Evolutionary conservation across 1,140 invertebrate genomes (phyloP).

Genomic region (Trachymyrmex septentrionalis): DNA sequence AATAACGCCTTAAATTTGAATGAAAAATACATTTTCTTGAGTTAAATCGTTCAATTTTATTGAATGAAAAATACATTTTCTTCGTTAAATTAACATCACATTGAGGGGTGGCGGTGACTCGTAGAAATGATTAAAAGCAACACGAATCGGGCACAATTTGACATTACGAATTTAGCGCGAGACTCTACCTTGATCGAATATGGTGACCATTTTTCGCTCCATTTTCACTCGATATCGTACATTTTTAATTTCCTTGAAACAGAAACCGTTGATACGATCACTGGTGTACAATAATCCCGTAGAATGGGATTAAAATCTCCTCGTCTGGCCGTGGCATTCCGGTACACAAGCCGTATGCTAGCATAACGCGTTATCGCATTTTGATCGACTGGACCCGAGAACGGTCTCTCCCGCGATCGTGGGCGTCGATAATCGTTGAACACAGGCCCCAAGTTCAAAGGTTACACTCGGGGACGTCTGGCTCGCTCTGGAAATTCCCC

Average conservation of each 20-base stretch:
- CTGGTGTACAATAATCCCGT: neutral
- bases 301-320: neutral
- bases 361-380: conserved; percentile 60
- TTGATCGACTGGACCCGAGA: conserved; percentile 58
- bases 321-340: neutral
- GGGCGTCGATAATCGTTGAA: conserved; percentile 52
- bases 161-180: too few relatives aligned
- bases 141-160: too few relatives aligned
- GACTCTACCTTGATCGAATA: too few relatives aligned
- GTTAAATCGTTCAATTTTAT: too few relatives aligned
- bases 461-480: conserved; percentile 60
- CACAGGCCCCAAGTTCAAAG: conserved; percentile 58
- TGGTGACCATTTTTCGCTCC: too few relatives aligned
- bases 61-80: too few relatives aligned
- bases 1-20: too few relatives aligned
- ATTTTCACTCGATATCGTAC: neutral
- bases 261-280: neutral
- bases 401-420: conserved; percentile 26
- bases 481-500: conserved; percentile 65
- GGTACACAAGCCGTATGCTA: neutral
- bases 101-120: too few relatives aligned
- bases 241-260: neutral
- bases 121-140: too few relatives aligned
- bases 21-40: too few relatives aligned
- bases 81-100: too few relatives aligned